Evolutionary conservation across 2,797 vertebrate genomes (phyloP).

Genomic region (Nannoperca obscura): DNA sequence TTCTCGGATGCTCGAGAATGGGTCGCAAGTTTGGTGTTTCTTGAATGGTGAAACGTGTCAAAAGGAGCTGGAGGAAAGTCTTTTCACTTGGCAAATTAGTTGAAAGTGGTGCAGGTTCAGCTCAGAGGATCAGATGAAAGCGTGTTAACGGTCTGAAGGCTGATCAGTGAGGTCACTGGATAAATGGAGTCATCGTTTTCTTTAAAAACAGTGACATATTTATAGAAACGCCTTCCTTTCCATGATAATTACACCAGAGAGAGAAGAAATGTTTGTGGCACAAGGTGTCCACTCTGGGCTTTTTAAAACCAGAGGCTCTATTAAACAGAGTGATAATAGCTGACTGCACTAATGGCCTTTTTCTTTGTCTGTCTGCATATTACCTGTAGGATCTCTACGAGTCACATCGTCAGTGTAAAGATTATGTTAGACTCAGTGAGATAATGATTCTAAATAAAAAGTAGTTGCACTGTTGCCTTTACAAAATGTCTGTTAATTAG

Average conservation of each 20-base stretch:
- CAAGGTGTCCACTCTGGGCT: background rate
- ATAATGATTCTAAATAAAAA: constrained; percentile 8
- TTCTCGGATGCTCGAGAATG: background rate
- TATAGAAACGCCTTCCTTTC: background rate
- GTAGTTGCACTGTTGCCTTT: background rate
- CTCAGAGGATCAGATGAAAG: background rate
- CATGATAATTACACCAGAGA: background rate
- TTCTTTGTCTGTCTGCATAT: constrained; percentile 9
- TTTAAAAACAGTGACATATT: background rate
- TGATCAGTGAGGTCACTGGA: background rate
- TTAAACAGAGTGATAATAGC: background rate
- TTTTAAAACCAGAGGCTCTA: background rate
- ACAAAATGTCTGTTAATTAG: background rate
- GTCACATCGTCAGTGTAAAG: background rate
- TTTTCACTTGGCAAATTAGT: background rate
- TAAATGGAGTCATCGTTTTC: background rate
- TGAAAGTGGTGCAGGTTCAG: background rate
- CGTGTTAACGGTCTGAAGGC: background rate
- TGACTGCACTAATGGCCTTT: background rate
- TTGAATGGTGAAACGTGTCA: background rate
- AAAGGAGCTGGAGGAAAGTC: background rate
- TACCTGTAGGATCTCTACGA: background rate
- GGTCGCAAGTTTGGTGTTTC: background rate
- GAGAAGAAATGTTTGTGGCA: background rate
- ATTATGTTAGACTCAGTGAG: background rate